Percentiles rank a stretch among this genome's conserved stretches.
phyloP scores from a whole-genome alignment of 2,888 invertebrate genomes.

The Cephonodes hylas region DNA sequence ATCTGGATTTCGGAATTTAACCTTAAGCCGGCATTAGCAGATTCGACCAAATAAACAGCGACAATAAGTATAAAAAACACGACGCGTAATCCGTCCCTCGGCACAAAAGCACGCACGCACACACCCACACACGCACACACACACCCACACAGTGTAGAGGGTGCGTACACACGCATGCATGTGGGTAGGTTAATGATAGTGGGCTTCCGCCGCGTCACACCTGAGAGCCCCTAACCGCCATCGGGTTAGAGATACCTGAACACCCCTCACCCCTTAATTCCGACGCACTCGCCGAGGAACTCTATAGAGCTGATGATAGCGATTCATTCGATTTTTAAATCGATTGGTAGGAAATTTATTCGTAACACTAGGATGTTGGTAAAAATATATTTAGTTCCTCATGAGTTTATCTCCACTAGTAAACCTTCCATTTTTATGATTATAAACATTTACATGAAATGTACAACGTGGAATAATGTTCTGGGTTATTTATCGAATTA shows the following conservation, averaged over 20 bases:
- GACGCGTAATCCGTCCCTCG: conserved; percentile 52
- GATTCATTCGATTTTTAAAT: background rate
- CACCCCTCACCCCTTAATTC: conserved; percentile 70
- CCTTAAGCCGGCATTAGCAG: background rate
- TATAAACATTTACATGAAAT: too few relatives aligned
- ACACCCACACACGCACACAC: too few relatives aligned
- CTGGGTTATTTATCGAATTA: too few relatives aligned
- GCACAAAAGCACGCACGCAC: conserved; percentile 44
- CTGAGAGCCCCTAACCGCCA: conserved; percentile 80
- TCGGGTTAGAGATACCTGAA: conserved; percentile 71
- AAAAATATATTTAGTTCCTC: too few relatives aligned
- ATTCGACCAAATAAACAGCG: background rate
- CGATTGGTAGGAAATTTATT: background rate
- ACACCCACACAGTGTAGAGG: conserved; percentile 44
- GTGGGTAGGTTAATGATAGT: conserved; percentile 79
- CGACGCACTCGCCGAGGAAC: conserved; percentile 46
- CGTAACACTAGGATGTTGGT: too few relatives aligned
- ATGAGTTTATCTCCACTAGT: too few relatives aligned
- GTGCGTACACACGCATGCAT: conserved; percentile 56
- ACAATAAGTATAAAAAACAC: background rate
- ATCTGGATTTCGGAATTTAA: too few relatives aligned
- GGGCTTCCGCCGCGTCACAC: conserved; percentile 80
- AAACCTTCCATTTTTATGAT: too few relatives aligned
- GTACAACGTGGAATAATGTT: too few relatives aligned
- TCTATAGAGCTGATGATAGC: conserved; percentile 42